A percentile compares a stretch with the other conserved stretches of the same genome.
phyloP scores from a whole-genome alignment of 2,113 vertebrate genomes.

The Cervus canadensis region DNA sequence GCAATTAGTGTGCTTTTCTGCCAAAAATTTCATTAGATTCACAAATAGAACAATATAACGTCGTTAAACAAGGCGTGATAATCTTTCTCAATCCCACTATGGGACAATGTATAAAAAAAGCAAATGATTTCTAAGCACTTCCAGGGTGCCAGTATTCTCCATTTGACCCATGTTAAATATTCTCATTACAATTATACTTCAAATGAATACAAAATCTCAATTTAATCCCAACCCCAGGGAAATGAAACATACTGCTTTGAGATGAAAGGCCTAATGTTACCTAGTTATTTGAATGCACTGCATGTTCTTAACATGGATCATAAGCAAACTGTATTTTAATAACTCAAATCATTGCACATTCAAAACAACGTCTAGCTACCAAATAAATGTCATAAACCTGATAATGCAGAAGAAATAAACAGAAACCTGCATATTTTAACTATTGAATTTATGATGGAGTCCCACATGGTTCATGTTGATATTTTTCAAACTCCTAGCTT shows the following conservation, averaged over 20 bases:
- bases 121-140: conserved; percentile 72
- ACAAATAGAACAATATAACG: conserved; percentile 57
- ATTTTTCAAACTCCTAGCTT: conserved; percentile 55
- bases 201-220: conserved; percentile 83
- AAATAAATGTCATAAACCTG: conserved; percentile 68
- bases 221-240: conserved; percentile 81
- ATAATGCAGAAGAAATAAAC: conserved; percentile 55
- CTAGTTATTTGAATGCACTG: conserved; percentile 65
- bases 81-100: conserved; percentile 50
- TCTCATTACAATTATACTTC: conserved; percentile 82
- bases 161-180: conserved; percentile 85
- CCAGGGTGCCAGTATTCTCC: conserved; percentile 72
- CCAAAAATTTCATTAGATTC: conserved; percentile 55
- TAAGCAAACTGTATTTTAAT: conserved; percentile 70
- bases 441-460: conserved; percentile 39
- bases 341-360: conserved; percentile 62
- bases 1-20: conserved; percentile 46
- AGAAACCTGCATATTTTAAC: conserved; percentile 57
- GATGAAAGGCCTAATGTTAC: conserved; percentile 75
- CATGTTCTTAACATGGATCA: conserved; percentile 60
- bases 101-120: conserved; percentile 54
- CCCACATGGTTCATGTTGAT: neutral
- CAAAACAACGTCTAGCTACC: conserved; percentile 63
- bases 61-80: conserved; percentile 43
- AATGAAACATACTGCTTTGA: conserved; percentile 74